Evolutionary conservation across 2,888 invertebrate genomes (phyloP), one percentile per base, ranked within the genome.

Genomic region (Parnassius mnemosyne): DNA sequence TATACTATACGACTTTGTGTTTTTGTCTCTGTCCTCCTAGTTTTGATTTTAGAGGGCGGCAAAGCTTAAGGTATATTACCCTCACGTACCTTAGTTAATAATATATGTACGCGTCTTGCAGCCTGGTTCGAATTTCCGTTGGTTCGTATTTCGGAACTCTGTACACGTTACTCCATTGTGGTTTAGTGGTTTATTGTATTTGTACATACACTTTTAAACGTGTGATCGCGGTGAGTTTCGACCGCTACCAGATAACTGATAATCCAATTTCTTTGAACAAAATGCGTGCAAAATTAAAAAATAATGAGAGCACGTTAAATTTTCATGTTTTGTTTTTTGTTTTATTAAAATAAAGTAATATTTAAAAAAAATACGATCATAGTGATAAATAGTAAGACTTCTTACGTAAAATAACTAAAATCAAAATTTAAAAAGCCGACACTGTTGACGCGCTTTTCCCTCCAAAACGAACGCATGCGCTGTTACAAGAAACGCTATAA

Each of bases 391-490:
- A 34, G 0, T 34, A 34, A 34, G 34, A 34, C 34, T 34, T 3
- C 34, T 34, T 20, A 20, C 20, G 20, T 3, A 20, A 20, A 20
- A 20, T 20, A 20, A 20, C 20, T 20, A 20, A 20, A 20, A 2
- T 20, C 20, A 20, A 20, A 20, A 20, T 20, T 20, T 20, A 3
- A 20, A n/a, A n/a, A n/a, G n/a, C n/a, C 80, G 81, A 88, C 87
- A 83, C 81, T 84, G 87, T 82, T 67, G 81, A 78, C 71, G 68
- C 77, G 66, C 77, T 75, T 81, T 89, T 90, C 88, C 89, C 89
- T 89, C 89, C 89, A 89, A 89, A 88, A 88, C 69, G 68, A 71
- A 81, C 88, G 88, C 89, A 88, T 89, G 89, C 89, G 89, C 86
- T 74, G 67, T 68, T 67, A 16, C 49, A 46, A 25, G 46, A 13